Base-by-base conservation (phyloP, 2,113 vertebrate species). In the Nesospiza acunhae region DNA sequence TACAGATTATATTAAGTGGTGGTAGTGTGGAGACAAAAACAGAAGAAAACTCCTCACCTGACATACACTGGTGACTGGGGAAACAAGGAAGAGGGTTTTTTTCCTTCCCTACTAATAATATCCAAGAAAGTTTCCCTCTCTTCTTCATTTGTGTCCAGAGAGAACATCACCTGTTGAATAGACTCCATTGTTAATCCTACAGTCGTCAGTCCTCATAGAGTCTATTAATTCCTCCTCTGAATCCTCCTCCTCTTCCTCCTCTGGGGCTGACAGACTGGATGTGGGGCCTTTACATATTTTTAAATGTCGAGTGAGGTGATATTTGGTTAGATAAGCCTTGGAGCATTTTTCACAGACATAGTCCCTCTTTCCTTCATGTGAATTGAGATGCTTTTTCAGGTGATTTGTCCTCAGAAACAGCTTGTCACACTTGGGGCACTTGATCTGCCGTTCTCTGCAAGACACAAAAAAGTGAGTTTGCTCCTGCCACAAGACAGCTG, bases 341-440 rank as follows among this genome's bases (percentile, higher is more conserved):
- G 99, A 98, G 93, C 99, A 99, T 93, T 99, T 99, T 95, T 99
- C 99, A 93, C 99, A 99, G 87, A 99, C 98, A 94, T 99, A 99
- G 98, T 99, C 99, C 75, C 99, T 97, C 47, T 98, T 99, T 75
- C 99, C 99, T 95, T 99, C 99, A 13, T 99, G 99, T 69, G 99
- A 99, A 96, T 99, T 99, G 96, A 99, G 98, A 96, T 99, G 99
- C 93, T 99, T 99, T 97, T 99, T 99, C 81, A 99, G 97, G 94
- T 99, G 99, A 96, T 99, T 99, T 73, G 99, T 99, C 95, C 99
- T 99, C 87, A 99, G 96, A 97, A 99, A 99, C 55, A 99, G 98
- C 93, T 99, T 99, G 97, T 99, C 98, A 92, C 99, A 99, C 97
- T 99, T 99, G 26, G 99, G 99, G 89, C 99, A 99, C 93, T 99